Percentiles rank a stretch among this genome's conserved stretches.
phyloP scores from a whole-genome alignment of 2,888 invertebrate genomes.

The Sinotaia quadrata region DNA sequence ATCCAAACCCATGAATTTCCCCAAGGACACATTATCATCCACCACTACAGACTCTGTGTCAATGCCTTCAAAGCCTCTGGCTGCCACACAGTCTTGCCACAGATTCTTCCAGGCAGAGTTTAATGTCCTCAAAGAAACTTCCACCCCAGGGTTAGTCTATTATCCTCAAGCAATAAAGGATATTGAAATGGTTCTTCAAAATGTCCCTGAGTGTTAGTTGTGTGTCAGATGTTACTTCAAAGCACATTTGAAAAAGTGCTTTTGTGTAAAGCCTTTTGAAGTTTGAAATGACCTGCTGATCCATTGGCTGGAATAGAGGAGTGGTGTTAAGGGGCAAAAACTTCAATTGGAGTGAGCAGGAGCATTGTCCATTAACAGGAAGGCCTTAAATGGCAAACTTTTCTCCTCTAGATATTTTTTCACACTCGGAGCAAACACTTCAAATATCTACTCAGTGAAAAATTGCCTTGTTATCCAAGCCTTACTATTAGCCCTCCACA shows the following conservation, averaged over 20 bases:
- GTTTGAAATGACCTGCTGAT: constrained; percentile 22
- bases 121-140: background rate
- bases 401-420: constrained; percentile 15
- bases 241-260: too few relatives aligned
- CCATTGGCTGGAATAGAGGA: constrained; percentile 26
- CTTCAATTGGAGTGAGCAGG: constrained; percentile 26
- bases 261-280: constrained; percentile 29
- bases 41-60: too few relatives aligned
- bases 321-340: constrained; percentile 23
- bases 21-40: too few relatives aligned
- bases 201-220: too few relatives aligned
- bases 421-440: constrained; percentile 18
- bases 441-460: constrained; percentile 20
- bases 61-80: too few relatives aligned
- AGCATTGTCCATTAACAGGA: constrained; percentile 25
- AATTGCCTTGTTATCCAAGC: constrained; percentile 25
- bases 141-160: constrained; percentile 2
- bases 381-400: constrained; percentile 17
- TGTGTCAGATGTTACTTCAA: too few relatives aligned
- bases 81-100: constrained; percentile 19
- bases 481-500: constrained; percentile 21
- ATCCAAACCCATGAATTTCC: too few relatives aligned
- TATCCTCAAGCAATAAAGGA: too few relatives aligned
- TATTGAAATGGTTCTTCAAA: too few relatives aligned
- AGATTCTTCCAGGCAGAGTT: constrained; percentile 5